Percentiles rank a stretch among this genome's conserved stretches.
Evolutionary conservation across 2,888 invertebrate genomes (phyloP).

Genomic region (Lasius fuliginosus): DNA sequence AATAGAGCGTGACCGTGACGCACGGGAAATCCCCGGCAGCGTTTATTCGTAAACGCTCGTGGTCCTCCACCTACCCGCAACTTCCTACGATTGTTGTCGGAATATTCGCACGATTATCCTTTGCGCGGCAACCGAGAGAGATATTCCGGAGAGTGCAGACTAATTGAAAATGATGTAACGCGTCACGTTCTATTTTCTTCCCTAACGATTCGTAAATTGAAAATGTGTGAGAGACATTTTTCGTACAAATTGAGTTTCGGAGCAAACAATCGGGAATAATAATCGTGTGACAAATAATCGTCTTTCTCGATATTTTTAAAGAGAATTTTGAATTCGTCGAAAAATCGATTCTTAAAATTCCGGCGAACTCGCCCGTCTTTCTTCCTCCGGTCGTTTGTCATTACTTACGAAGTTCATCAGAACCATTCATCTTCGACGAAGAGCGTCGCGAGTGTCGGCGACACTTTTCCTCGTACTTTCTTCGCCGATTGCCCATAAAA

Average conservation of each 20-base stretch:
- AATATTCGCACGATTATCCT: conserved; percentile 73
- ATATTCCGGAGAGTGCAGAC: conserved; percentile 53
- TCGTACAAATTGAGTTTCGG: background rate
- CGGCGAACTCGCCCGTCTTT: background rate
- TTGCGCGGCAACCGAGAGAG: conserved; percentile 60
- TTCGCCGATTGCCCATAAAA: conserved; percentile 32
- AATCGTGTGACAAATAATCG: background rate
- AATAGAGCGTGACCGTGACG: conserved; percentile 73
- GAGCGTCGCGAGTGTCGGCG: conserved; percentile 54
- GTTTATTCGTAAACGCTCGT: conserved; percentile 46
- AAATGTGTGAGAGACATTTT: conserved; percentile 9
- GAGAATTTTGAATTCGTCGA: background rate
- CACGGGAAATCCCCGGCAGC: conserved; percentile 65
- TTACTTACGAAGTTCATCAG: conserved; percentile 44
- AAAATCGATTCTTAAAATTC: background rate
- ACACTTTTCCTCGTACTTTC: conserved; percentile 3
- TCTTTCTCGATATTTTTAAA: background rate
- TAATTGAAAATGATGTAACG: conserved; percentile 71
- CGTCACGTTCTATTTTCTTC: conserved; percentile 70
- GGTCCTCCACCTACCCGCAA: conserved; percentile 64
- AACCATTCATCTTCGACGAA: conserved; percentile 71
- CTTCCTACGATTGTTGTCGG: conserved; percentile 74
- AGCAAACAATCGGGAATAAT: background rate
- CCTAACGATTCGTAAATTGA: conserved; percentile 21
- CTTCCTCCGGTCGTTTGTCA: background rate